Evolutionary conservation across 2,113 vertebrate genomes (phyloP).

Genomic region (Mixornis gularis): DNA sequence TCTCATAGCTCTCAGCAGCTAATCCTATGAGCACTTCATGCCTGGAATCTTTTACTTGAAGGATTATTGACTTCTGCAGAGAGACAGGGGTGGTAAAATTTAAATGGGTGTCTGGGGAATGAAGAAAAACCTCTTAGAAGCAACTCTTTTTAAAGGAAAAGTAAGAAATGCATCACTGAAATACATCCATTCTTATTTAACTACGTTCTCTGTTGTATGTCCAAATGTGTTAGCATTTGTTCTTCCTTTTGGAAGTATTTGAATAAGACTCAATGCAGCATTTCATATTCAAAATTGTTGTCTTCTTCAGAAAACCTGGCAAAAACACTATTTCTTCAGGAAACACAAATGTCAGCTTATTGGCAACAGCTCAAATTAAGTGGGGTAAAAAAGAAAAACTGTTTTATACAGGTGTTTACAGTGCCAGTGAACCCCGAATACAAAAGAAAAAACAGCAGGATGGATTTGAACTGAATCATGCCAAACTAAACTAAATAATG

Average conservation of each 20-base stretch:
- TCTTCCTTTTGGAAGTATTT: not conserved
- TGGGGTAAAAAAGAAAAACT: not conserved
- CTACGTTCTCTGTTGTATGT: not conserved
- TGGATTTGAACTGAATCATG: not conserved
- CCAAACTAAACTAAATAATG: not conserved
- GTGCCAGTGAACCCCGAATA: not conserved
- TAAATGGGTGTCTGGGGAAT: not conserved
- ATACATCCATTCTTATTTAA: not conserved
- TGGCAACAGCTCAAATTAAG: not conserved
- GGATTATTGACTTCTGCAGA: constrained; percentile 13
- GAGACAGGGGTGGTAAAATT: not conserved
- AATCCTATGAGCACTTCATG: not conserved
- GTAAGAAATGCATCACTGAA: not conserved
- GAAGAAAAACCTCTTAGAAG: not conserved
- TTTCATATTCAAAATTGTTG: not conserved
- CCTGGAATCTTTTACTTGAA: not conserved
- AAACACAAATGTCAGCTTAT: not conserved
- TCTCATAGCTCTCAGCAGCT: not conserved
- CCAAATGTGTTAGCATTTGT: not conserved
- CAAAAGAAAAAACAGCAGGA: not conserved
- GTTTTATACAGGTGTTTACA: not conserved
- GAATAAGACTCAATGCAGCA: not conserved
- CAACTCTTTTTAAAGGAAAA: not conserved
- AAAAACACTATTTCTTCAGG: not conserved
- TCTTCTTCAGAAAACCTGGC: not conserved